Conservation (phyloP, 2,113 vertebrate species). For the Ammospiza caudacuta region DNA sequence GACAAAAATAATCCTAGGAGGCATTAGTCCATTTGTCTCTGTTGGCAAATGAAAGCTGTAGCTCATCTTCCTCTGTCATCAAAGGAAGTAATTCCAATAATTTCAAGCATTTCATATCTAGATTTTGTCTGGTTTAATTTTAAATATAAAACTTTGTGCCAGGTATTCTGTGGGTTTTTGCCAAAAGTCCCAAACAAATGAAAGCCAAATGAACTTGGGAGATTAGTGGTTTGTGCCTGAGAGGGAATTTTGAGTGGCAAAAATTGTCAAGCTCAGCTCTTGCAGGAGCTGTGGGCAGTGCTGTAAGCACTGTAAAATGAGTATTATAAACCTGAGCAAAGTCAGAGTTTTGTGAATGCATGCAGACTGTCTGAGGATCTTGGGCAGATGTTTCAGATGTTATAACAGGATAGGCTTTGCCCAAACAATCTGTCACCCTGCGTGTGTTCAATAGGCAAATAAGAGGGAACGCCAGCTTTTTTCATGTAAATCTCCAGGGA, state of each 20-base stretch:
- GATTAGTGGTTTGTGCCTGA: not conserved
- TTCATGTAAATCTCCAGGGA: conserved; percentile 58
- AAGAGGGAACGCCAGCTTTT: conserved; percentile 44
- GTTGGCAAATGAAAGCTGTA: not conserved
- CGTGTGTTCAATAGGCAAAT: conserved; percentile 52
- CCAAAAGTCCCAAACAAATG: not conserved
- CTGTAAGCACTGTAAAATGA: not conserved
- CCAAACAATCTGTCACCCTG: conserved; percentile 65
- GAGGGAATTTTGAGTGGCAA: not conserved
- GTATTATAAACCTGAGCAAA: not conserved
- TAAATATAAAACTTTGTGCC: not conserved
- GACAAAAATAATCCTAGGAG: not conserved
- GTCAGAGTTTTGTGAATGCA: conserved; percentile 8
- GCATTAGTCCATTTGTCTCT: not conserved
- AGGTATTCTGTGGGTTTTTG: not conserved
- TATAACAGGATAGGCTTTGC: conserved; percentile 49
- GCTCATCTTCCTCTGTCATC: conserved; percentile 16
- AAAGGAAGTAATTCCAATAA: conserved; percentile 36
- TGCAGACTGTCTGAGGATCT: conserved; percentile 4
- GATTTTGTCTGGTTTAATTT: not conserved
- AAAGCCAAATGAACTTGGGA: not conserved
- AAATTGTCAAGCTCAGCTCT: not conserved
- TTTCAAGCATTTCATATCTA: not conserved
- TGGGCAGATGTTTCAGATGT: conserved; percentile 49
- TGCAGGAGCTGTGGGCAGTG: not conserved